Percentiles rank a stretch among this genome's conserved stretches.
Evolutionary conservation across 2,113 vertebrate genomes (phyloP).

Genomic region (Oplegnathus fasciatus): DNA sequence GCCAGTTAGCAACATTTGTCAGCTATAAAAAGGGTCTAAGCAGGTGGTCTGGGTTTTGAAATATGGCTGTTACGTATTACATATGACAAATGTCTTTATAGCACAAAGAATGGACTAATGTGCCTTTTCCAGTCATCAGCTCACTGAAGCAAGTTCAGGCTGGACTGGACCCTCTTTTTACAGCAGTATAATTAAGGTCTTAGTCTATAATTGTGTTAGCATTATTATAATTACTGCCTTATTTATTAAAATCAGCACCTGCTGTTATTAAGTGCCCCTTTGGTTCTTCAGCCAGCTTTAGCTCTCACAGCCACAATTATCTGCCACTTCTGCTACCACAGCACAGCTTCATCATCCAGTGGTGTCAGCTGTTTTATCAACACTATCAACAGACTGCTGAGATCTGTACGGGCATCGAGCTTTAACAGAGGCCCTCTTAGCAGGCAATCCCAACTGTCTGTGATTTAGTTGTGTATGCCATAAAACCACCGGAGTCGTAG

Average conservation of each 20-base stretch:
- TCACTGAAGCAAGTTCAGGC: not conserved
- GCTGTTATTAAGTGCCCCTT: not conserved
- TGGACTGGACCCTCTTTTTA: not conserved
- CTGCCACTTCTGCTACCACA: constrained; percentile 6
- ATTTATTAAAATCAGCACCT: constrained; percentile 6
- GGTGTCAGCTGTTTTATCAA: constrained; percentile 43
- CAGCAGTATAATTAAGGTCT: not conserved
- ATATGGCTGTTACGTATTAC: not conserved
- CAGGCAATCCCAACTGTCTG: constrained; percentile 21
- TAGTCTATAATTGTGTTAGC: not conserved
- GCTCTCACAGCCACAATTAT: constrained; percentile 35
- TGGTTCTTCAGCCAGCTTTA: constrained; percentile 7
- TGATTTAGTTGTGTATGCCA: constrained; percentile 47
- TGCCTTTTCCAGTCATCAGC: not conserved
- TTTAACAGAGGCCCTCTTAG: constrained; percentile 36
- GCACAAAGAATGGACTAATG: not conserved
- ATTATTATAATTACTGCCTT: constrained; percentile 1
- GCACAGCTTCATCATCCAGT: constrained; percentile 49
- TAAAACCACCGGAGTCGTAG: constrained; percentile 31
- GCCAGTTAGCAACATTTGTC: constrained; percentile 15
- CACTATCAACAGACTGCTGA: constrained; percentile 37
- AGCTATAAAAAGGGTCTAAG: not conserved
- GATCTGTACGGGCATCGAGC: constrained; percentile 38
- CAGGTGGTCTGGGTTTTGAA: constrained; percentile 2
- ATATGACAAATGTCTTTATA: not conserved